Evolutionary conservation across 2,113 vertebrate species (phyloP), one percentile per base, ranked within the genome.

Genomic region (Melanotaenia duboulayi): DNA sequence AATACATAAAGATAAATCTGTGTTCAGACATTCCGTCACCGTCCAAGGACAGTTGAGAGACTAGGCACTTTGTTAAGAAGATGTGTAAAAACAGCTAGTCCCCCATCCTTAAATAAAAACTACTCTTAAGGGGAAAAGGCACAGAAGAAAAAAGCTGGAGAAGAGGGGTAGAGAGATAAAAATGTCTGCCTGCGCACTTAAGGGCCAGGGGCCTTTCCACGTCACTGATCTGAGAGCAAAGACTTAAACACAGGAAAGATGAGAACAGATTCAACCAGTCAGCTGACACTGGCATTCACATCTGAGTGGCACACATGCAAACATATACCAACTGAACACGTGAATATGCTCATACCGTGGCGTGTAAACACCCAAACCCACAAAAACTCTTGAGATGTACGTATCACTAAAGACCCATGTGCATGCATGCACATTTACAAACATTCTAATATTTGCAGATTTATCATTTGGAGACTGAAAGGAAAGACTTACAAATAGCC

Each of bases 251-350:
- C 80, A 81, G 77, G 75, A 50, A 68, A 88, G 87, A 87, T 83
- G 85, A 81, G 83, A 88, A 87, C 89, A 91, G 85, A 91, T 88
- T 91, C 83, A 76, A 86, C 83, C 78, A 89, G 91, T 92, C 88
- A 89, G 77, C 78, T 78, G 78, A 55, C 67, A 24, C 68, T 73
- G 73, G 44, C 51, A 28, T 74, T 65, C 71, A 80, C 52, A 54
- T 80, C 81, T 51, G 75, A 82, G 65, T 78, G 61, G 48, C 37
- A 57, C 65, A 4, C 28, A 40, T 19, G 44, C 52, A 32, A 16
- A 32, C 14, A 51, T 51, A 23, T 50, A 78, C 39, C 71, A 67
- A 70, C 24, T 39, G 42, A 10, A 75, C 54, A 70, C 55, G 25
- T 68, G 44, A 67, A 51, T 48, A 49, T 40, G 20, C 17, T 55